Conservation (phyloP, 2,113 vertebrate genomes). For the Mellivora capensis region DNA sequence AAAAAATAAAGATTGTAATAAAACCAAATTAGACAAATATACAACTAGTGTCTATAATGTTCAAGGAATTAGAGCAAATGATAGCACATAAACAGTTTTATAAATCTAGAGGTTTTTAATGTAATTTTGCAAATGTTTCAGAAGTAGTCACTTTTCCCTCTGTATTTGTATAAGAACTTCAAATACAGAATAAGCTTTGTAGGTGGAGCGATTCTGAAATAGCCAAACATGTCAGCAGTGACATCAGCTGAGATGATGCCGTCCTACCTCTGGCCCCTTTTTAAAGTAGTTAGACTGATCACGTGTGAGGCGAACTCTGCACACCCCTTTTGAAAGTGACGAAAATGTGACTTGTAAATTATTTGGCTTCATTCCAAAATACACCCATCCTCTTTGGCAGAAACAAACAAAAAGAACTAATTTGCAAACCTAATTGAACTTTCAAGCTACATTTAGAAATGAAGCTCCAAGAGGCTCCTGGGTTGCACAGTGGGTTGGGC, state of each 20-base stretch:
- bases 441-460: background rate
- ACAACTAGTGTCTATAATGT: background rate
- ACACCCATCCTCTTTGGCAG: slow-evolving; percentile 10
- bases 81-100: background rate
- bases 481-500: background rate
- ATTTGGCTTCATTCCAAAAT: slow-evolving; percentile 26
- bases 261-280: background rate
- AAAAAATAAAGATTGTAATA: background rate
- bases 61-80: background rate
- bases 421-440: background rate
- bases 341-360: slow-evolving; percentile 47
- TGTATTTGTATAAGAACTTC: background rate
- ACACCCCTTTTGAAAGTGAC: slow-evolving; percentile 13
- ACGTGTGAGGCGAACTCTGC: background rate
- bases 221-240: background rate
- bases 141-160: background rate
- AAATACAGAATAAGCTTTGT: background rate
- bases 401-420: background rate
- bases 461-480: background rate
- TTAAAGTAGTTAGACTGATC: too few species aligned
- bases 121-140: background rate
- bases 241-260: background rate
- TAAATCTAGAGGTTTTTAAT: background rate
- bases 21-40: slow-evolving; percentile 11
- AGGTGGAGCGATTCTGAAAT: background rate